Evolutionary conservation across 1,140 invertebrate species (phyloP).

Genomic region (Tetranychus cinnabarinus): DNA sequence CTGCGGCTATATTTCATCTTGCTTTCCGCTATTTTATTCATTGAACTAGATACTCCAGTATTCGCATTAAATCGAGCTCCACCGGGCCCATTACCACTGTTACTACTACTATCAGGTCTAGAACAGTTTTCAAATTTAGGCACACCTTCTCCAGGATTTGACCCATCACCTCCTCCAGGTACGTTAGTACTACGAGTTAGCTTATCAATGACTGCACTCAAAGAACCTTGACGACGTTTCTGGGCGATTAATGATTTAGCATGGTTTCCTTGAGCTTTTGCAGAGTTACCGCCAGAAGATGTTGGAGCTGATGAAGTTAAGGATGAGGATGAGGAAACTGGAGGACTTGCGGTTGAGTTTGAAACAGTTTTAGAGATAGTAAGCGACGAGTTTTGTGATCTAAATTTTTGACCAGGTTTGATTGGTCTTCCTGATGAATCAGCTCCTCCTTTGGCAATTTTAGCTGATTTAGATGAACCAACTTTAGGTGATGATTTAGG

Average conservation of each 20-base stretch:
- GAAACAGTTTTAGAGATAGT: background rate
- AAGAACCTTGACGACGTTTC: conserved; percentile 33
- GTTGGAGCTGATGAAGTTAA: background rate
- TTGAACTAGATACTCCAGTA: background rate
- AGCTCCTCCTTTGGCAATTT: background rate
- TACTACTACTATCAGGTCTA: background rate
- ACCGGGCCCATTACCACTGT: background rate
- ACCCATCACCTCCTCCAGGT: background rate
- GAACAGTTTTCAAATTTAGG: background rate
- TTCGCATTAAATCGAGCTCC: background rate
- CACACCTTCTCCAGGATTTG: background rate
- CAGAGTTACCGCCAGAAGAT: background rate
- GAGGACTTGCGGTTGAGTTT: background rate
- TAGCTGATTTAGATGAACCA: background rate
- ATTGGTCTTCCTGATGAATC: background rate
- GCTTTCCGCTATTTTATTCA: conserved; percentile 7
- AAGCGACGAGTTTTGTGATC: background rate
- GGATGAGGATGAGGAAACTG: background rate
- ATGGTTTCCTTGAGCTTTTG: background rate
- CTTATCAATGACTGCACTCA: conserved; percentile 65
- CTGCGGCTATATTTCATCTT: conserved; percentile 11
- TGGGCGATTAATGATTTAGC: conserved; percentile 22
- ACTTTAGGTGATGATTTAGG: conserved; percentile 1
- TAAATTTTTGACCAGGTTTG: background rate
- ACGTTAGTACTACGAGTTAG: conserved; percentile 23